Conservation (phyloP, 2,113 vertebrate species). For the Amblyopsis rosae region DNA sequence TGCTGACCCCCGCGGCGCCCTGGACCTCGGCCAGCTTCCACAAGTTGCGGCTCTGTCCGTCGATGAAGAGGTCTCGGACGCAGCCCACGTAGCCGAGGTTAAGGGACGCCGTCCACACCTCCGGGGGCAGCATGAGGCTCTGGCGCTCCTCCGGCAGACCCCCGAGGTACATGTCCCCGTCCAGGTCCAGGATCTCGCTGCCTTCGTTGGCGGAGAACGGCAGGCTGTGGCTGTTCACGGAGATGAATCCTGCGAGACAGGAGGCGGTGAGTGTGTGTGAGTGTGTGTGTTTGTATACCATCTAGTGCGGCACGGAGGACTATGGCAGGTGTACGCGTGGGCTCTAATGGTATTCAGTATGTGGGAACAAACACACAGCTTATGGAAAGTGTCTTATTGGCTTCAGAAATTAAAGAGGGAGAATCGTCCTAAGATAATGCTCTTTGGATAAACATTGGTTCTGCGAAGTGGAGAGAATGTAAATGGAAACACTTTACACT, state of each 20-base stretch:
- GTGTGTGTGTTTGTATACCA: slow-evolving; percentile 39
- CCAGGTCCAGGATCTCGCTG: slow-evolving; percentile 90
- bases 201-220: slow-evolving; percentile 88
- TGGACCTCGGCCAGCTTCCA: slow-evolving; percentile 84
- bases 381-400: slow-evolving; percentile 37
- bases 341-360: slow-evolving; percentile 36
- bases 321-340: slow-evolving; percentile 58
- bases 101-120: slow-evolving; percentile 88
- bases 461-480: not conserved
- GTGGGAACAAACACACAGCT: slow-evolving; percentile 39
- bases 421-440: slow-evolving; percentile 11
- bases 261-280: slow-evolving; percentile 14
- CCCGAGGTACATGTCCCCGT: slow-evolving; percentile 89
- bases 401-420: slow-evolving; percentile 28
- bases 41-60: slow-evolving; percentile 88
- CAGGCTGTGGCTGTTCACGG: slow-evolving; percentile 86
- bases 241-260: slow-evolving; percentile 82
- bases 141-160: slow-evolving; percentile 85
- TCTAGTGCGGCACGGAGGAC: slow-evolving; percentile 37
- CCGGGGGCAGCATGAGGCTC: slow-evolving; percentile 82
- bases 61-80: slow-evolving; percentile 89
- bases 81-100: slow-evolving; percentile 90
- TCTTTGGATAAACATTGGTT: slow-evolving; percentile 12
- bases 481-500: not conserved
- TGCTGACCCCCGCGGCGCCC: slow-evolving; percentile 79